Percentiles rank a stretch among this genome's conserved stretches.
Evolutionary conservation across 2,797 vertebrate species (phyloP).

Genomic region (Myotis daubentonii): DNA sequence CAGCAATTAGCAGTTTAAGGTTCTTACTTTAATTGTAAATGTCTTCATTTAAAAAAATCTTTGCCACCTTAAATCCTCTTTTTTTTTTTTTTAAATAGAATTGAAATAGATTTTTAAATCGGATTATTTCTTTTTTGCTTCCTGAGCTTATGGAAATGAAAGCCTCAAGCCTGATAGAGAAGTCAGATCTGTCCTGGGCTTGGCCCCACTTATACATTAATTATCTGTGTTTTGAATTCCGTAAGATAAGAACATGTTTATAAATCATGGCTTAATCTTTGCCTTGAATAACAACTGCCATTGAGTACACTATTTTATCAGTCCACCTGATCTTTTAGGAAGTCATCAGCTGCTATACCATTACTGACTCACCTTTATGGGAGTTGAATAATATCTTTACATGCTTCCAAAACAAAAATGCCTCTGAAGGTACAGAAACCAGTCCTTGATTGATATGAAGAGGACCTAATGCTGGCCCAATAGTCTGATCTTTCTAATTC

Average conservation of each 20-base stretch:
- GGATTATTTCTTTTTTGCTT: background rate
- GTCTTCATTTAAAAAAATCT: background rate
- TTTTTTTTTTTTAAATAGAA: background rate
- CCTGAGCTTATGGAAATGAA: background rate
- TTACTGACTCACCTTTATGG: accelerated
- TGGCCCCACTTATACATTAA: background rate
- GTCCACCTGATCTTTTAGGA: background rate
- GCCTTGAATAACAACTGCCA: background rate
- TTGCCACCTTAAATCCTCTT: background rate
- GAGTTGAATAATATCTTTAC: background rate
- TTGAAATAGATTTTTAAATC: background rate
- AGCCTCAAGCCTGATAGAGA: background rate
- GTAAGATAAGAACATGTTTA: background rate
- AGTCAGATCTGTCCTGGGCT: background rate
- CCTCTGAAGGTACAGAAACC: background rate
- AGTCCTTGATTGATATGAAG: background rate
- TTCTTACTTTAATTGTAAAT: background rate
- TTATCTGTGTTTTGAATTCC: background rate
- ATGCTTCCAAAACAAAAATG: background rate
- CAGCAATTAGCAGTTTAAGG: background rate
- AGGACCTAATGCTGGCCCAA: background rate
- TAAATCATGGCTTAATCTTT: background rate
- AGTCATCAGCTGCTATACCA: background rate
- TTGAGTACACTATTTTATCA: background rate
- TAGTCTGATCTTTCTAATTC: background rate